Evolutionary conservation across 1,140 invertebrate genomes (phyloP).

Genomic region (Drosophila mauritiana): DNA sequence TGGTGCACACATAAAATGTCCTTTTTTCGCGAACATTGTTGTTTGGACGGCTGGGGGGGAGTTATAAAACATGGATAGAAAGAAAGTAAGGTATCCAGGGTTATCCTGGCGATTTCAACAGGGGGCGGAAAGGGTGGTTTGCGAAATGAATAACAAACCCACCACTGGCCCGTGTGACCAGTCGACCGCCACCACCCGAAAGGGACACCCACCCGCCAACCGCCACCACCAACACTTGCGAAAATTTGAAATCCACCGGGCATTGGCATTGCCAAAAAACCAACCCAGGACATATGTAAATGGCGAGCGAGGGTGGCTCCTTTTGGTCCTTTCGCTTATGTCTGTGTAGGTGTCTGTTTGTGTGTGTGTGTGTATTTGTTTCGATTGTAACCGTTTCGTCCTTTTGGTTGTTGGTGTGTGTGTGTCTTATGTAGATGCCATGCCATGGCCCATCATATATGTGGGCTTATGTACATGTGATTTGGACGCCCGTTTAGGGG

Average conservation of each 20-base stretch:
- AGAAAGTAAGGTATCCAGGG: slow-evolving; percentile 7
- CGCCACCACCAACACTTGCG: slow-evolving; percentile 35
- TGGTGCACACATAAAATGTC: slow-evolving; percentile 81
- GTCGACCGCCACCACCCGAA: slow-evolving; percentile 39
- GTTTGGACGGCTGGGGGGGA: slow-evolving; percentile 2
- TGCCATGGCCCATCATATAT: slow-evolving; percentile 7
- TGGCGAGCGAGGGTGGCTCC: slow-evolving; percentile 64
- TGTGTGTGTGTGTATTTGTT: slow-evolving; percentile 13
- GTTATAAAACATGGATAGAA: background rate
- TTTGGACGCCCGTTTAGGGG: slow-evolving; percentile 44
- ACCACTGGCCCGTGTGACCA: slow-evolving; percentile 72
- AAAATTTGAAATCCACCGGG: slow-evolving; percentile 37
- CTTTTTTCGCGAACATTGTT: slow-evolving; percentile 79
- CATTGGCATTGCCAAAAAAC: slow-evolving; percentile 53
- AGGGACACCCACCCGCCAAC: slow-evolving; percentile 32
- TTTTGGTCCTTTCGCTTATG: slow-evolving; percentile 8
- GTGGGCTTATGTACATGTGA: slow-evolving; percentile 31
- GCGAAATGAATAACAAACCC: slow-evolving; percentile 74
- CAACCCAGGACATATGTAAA: slow-evolving; percentile 71
- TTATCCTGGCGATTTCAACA: slow-evolving; percentile 25
- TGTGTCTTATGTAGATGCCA: slow-evolving; percentile 19
- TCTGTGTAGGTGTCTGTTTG: slow-evolving; percentile 5
- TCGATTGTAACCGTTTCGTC: slow-evolving; percentile 19
- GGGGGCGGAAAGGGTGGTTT: slow-evolving; percentile 33
- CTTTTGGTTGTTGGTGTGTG: background rate